Evolutionary conservation across 92 coral and sea anemone genomes (phyloP), one percentile per base, ranked within the genome.

Genomic region (Galaxea fascicularis): DNA sequence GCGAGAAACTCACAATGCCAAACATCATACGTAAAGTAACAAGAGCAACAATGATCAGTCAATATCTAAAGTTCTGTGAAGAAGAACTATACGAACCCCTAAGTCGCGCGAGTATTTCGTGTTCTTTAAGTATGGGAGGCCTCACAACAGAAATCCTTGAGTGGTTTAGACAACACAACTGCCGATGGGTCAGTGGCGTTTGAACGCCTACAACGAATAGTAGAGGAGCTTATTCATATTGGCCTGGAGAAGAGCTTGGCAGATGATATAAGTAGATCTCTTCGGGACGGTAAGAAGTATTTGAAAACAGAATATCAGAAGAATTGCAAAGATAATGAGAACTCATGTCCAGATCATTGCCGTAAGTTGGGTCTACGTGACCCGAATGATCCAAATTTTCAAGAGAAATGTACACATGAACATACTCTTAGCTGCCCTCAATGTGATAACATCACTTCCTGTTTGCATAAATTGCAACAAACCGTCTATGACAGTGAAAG

Each of bases 1-100:
- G 91, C 76, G 93, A 74, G 58, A 78, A 47, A 46, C 66, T 92
- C 35, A 81, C 65, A 8, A 92, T 89, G 95, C 95, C 91, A 15
- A 86, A 92, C 74, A 82, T 86, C 41, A 86, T 92, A 31, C 88
- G 95, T 56, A 92, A 86, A 53, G 95, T 92, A 28, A 92, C 95
- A 10, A 92, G 88, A 30, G 76, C 95, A 77, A 89, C 93, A n/a
- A 89, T 92, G 95, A 44, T 92, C 79, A 82, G 80, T 62, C 93
- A 87, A 71, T 92, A 89, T 58, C 72, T 82, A 46, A 83, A 78
- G 71, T 86, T 89, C 74, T 89, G 91, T 79, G 80, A 77, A 80
- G 94, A 91, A 85, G 87, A 88, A 49, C 28, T 35, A 60, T 24
- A 83, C 44, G 87, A 84, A 74, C 87, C 94, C 22, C 81, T 87